These are phyloP conservation scores for Gryllus longicercus DNA, from an alignment of 2,888 invertebrate species.

Conservation along the genomic window DNA sequence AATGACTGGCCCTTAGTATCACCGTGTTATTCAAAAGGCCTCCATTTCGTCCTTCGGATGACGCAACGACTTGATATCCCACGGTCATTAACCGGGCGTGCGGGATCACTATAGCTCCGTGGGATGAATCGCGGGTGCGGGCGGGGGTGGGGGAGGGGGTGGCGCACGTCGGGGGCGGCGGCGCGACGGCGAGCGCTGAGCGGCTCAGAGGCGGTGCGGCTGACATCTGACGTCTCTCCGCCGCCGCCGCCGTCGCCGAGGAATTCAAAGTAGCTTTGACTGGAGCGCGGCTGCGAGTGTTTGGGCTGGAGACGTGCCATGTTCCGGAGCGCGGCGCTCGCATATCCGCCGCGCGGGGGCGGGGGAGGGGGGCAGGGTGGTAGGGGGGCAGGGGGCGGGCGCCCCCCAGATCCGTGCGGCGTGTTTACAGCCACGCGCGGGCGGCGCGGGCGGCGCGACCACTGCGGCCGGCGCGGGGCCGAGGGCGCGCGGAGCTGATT, in stretches of 20 bases:
- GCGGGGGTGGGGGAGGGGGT: no score
- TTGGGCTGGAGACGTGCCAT: background rate
- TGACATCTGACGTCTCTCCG: no score
- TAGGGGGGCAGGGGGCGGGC: background rate
- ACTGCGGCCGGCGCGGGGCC: background rate
- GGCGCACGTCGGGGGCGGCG: no score
- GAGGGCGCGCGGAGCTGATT: background rate
- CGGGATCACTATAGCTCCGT: no score
- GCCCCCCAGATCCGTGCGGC: background rate
- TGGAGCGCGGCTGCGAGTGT: conserved; percentile 4
- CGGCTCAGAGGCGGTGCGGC: no score
- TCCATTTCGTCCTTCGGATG: no score
- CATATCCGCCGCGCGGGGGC: background rate
- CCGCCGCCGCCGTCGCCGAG: background rate
- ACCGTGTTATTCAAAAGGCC: no score
- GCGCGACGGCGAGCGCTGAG: no score
- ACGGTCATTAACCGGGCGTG: no score
- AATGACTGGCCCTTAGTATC: no score
- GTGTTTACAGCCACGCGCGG: background rate
- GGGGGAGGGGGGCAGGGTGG: background rate
- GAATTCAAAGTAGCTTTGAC: conserved; percentile 1
- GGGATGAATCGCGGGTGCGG: no score
- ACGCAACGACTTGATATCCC: no score
- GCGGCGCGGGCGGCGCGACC: background rate
- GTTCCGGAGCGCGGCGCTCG: background rate